Conservation (phyloP, 2,797 vertebrate genomes). For the Smutsia temminckii region DNA sequence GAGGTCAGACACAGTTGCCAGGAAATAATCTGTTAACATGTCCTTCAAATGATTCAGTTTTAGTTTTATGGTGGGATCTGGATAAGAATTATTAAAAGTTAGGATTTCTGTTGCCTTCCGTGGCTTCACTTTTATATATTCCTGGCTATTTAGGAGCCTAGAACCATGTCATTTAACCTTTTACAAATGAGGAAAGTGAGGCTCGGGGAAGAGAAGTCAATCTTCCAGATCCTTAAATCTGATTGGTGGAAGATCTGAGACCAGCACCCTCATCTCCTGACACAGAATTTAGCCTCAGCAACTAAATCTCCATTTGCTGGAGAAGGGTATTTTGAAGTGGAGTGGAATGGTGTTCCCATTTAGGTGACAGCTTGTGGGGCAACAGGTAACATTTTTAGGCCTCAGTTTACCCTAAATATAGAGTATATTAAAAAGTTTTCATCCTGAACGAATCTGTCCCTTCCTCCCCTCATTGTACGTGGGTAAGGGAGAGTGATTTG, state of each 20-base stretch:
- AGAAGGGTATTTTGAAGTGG: background rate
- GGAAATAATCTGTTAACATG: background rate
- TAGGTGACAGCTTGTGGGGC: background rate
- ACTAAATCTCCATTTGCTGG: background rate
- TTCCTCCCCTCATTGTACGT: background rate
- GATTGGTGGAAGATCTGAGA: background rate
- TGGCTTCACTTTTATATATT: background rate
- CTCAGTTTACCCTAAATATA: background rate
- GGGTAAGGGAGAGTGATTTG: background rate
- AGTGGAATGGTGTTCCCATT: fast-evolving
- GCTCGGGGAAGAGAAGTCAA: background rate
- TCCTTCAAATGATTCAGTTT: background rate
- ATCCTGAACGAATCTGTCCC: background rate
- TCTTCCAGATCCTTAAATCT: background rate
- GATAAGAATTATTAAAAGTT: background rate
- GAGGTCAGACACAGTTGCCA: conserved; percentile 67
- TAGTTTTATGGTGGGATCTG: conserved; percentile 17
- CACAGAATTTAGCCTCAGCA: background rate
- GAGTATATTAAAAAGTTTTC: background rate
- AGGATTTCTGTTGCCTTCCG: background rate
- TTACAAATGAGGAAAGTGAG: background rate
- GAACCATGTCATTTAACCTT: background rate
- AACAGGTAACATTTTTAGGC: background rate
- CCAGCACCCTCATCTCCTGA: background rate
- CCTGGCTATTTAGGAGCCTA: background rate